These are phyloP conservation scores for Catharus ustulatus DNA, from an alignment of 2,797 vertebrate genomes.

Conservation along the genomic window DNA sequence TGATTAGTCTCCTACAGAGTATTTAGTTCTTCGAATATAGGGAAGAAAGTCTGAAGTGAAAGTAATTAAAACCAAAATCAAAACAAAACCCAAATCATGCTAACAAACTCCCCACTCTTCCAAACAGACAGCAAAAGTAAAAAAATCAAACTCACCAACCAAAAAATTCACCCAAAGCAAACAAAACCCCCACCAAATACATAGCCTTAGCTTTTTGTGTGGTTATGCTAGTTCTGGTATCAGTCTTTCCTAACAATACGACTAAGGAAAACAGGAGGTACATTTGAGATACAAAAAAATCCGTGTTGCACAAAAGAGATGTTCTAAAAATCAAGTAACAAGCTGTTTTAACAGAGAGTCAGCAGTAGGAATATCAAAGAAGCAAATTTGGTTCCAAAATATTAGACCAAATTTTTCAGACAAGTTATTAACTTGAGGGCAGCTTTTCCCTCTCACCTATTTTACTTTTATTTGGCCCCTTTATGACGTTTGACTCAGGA, in stretches of 20 bases:
- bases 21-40: background rate
- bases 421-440: background rate
- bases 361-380: background rate
- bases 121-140: background rate
- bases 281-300: background rate
- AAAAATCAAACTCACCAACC: background rate
- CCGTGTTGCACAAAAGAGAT: background rate
- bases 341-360: background rate
- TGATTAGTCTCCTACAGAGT: background rate
- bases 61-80: background rate
- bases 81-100: background rate
- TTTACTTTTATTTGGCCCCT: background rate
- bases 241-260: background rate
- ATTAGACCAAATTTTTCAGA: background rate
- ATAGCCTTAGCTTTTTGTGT: background rate
- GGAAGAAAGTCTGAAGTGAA: background rate
- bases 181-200: accelerated
- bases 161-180: background rate
- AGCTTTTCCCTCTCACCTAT: background rate
- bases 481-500: background rate
- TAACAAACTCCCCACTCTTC: background rate
- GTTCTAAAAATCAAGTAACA: background rate
- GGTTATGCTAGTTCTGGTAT: background rate
- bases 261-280: background rate
- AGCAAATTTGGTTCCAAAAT: background rate